Conservation (phyloP, 1,140 invertebrate genomes). For the Zophobas atratus region DNA sequence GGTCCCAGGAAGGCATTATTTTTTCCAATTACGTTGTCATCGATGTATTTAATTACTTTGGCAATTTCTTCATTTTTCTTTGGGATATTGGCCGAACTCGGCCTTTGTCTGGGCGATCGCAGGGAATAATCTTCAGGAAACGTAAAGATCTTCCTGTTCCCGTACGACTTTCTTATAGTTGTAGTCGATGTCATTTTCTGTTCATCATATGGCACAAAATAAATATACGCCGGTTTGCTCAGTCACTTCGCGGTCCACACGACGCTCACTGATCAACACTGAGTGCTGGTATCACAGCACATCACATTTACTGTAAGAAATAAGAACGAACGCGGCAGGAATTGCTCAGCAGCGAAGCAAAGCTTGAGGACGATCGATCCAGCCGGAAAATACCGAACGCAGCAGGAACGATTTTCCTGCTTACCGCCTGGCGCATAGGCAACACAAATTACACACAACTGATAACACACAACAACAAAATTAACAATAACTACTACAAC, state of each 20-base stretch:
- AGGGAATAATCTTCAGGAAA: constrained; percentile 69
- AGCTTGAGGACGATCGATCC: constrained; percentile 35
- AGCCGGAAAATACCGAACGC: constrained; percentile 9
- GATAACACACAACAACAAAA: neutral
- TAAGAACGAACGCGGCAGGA: constrained; percentile 24
- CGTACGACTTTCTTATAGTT: constrained; percentile 68
- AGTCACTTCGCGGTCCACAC: constrained; percentile 18
- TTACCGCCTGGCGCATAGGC: neutral
- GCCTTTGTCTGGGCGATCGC: constrained; percentile 61
- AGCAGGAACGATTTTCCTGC: constrained; percentile 20
- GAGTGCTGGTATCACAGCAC: constrained; percentile 20
- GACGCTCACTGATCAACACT: constrained; percentile 18
- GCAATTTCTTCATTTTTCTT: constrained; percentile 77
- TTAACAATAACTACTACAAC: too few relatives aligned
- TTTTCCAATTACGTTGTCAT: constrained; percentile 86
- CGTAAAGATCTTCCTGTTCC: constrained; percentile 70
- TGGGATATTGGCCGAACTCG: constrained; percentile 66
- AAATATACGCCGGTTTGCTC: constrained; percentile 23
- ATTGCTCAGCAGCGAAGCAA: constrained; percentile 22
- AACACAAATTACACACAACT: constrained; percentile 9
- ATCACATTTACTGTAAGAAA: neutral
- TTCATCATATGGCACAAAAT: constrained; percentile 51
- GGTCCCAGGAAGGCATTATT: constrained; percentile 84
- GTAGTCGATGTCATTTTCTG: constrained; percentile 63
- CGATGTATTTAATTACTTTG: constrained; percentile 83